Percentiles rank a stretch among this genome's conserved stretches.
Conservation (phyloP, 2,113 vertebrate genomes). For the Bubo blakistoni region DNA sequence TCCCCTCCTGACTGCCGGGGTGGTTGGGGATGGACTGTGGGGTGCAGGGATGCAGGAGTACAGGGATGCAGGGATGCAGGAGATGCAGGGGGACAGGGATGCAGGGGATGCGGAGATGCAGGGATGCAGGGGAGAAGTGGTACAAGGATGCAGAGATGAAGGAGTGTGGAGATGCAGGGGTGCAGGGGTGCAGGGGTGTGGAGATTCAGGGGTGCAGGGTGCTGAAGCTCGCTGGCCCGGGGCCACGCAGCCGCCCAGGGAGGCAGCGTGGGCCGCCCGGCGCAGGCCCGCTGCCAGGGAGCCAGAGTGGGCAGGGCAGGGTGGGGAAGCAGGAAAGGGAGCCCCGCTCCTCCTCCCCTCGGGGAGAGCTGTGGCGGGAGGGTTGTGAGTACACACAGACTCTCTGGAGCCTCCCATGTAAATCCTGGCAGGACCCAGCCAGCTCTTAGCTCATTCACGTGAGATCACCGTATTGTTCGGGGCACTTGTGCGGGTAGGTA, state of each 20-base stretch:
- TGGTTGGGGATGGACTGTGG: not conserved
- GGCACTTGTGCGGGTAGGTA: not conserved
- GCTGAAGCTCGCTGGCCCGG: not conserved
- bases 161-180: too few species aligned
- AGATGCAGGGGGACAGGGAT: too few species aligned
- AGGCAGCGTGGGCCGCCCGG: constrained; percentile 14
- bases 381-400: constrained; percentile 52
- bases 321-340: constrained; percentile 52
- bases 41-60: too few species aligned
- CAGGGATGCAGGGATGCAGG: rapidly evolving
- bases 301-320: constrained; percentile 36
- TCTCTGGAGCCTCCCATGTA: constrained; percentile 66
- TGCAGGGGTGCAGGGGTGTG: not conserved
- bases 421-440: constrained; percentile 55
- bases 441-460: constrained; percentile 62
- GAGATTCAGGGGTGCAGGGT: rapidly evolving
- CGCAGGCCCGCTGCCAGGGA: not conserved
- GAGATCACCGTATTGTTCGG: constrained; percentile 9
- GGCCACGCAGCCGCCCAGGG: not conserved
- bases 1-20: rapidly evolving
- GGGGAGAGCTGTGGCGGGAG: constrained; percentile 46
- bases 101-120: too few species aligned
- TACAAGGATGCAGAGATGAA: too few species aligned
- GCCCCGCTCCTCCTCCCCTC: constrained; percentile 45
- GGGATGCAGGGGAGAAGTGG: too few species aligned